A percentile compares a stretch with the other conserved stretches of the same genome.
Conservation (phyloP, 2,113 vertebrate genomes). For the Galbula dea region DNA sequence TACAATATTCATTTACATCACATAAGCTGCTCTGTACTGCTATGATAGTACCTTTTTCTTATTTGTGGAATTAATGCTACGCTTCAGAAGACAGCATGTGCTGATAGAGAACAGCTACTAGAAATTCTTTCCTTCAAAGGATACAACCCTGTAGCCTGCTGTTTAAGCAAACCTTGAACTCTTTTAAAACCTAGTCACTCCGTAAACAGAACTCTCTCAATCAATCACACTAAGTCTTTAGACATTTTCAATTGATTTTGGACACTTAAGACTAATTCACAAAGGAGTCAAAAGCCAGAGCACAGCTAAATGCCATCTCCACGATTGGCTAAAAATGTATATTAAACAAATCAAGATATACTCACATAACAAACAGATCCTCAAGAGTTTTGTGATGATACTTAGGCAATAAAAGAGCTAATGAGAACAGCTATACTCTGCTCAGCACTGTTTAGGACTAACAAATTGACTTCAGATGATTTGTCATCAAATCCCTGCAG, state of each 20-base stretch:
- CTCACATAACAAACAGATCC: not conserved
- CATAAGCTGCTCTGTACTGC: not conserved
- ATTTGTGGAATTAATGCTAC: too few relatives aligned
- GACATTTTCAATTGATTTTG: conserved; percentile 27
- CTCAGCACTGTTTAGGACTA: not conserved
- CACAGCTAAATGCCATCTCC: not conserved
- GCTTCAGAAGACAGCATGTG: not conserved
- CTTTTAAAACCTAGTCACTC: not conserved
- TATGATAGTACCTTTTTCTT: too few relatives aligned
- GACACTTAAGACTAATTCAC: conserved; percentile 8
- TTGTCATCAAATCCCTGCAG: not conserved
- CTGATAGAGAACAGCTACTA: not conserved
- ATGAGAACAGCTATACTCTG: not conserved
- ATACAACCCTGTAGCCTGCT: not conserved
- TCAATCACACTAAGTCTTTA: conserved; percentile 24
- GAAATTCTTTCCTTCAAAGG: not conserved
- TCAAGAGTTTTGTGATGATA: conserved; percentile 11
- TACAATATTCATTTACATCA: not conserved
- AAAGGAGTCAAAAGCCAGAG: not conserved
- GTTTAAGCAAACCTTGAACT: not conserved
- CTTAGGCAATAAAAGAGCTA: not conserved
- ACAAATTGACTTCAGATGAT: not conserved
- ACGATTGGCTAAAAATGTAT: not conserved
- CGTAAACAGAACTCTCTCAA: not conserved
- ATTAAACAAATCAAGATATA: conserved; percentile 25